Percentiles rank a stretch among this genome's conserved stretches.
Conservation (phyloP, 2,888 invertebrate species). For the Erannis defoliaria region DNA sequence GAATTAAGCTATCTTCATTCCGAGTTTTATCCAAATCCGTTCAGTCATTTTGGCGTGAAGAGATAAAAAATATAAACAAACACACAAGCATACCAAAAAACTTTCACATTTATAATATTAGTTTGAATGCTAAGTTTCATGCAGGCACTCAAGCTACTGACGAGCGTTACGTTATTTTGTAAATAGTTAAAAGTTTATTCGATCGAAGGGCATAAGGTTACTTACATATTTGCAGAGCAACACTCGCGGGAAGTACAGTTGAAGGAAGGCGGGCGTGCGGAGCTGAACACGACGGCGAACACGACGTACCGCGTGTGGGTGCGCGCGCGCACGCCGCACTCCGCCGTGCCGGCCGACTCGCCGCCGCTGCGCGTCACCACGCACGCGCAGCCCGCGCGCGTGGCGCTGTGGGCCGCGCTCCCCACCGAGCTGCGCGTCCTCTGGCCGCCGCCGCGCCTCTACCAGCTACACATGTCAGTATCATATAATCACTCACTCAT, state of each 20-base stretch:
- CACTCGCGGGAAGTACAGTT: constrained; percentile 74
- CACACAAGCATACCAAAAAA: no score
- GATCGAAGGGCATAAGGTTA: no score
- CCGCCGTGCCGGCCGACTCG: constrained; percentile 88
- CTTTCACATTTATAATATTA: no score
- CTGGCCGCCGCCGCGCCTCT: constrained; percentile 82
- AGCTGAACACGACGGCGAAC: constrained; percentile 87
- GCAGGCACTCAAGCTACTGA: no score
- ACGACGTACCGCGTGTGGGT: constrained; percentile 92
- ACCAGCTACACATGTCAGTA: not conserved
- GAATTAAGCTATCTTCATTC: no score
- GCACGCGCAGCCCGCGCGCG: constrained; percentile 89
- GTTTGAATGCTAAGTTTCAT: no score
- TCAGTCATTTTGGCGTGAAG: no score
- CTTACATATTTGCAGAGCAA: constrained; percentile 65
- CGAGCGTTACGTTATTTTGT: no score
- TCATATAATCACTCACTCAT: not conserved
- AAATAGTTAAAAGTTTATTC: no score
- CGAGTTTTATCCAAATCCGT: no score
- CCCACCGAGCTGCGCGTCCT: constrained; percentile 87
- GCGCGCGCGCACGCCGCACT: constrained; percentile 90
- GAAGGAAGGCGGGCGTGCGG: constrained; percentile 66
- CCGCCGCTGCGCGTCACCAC: constrained; percentile 88
- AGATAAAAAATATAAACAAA: no score
- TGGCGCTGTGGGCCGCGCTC: constrained; percentile 73